These are phyloP conservation scores for Meloidogyne exigua DNA, from an alignment of 1,140 invertebrate species.

Conservation along the genomic window DNA sequence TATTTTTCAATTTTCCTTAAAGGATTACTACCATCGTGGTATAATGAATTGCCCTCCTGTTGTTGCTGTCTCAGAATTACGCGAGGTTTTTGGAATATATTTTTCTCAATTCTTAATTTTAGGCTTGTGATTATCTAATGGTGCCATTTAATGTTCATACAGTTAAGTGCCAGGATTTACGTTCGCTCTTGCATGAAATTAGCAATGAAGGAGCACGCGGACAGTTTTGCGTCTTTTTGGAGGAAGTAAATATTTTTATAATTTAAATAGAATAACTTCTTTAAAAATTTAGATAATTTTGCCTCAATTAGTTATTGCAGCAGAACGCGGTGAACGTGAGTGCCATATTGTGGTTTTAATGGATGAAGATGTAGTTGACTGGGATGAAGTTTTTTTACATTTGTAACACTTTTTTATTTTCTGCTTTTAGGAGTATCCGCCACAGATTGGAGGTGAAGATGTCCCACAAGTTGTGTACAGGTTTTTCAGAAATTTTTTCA, in stretches of 20 bases:
- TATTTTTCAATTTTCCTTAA: not conserved
- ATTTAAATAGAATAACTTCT: not conserved
- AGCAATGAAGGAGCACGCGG: slow-evolving; percentile 95
- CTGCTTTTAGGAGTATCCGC: slow-evolving; percentile 78
- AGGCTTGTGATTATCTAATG: slow-evolving; percentile 93
- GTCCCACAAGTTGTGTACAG: slow-evolving; percentile 79
- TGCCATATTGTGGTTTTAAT: slow-evolving; percentile 84
- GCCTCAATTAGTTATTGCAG: slow-evolving; percentile 91
- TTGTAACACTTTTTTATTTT: not conserved
- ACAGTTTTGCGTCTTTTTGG: slow-evolving; percentile 93
- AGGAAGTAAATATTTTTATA: slow-evolving; percentile 69
- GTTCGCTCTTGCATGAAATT: slow-evolving; percentile 91
- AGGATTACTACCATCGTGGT: slow-evolving; percentile 88
- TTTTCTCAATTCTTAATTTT: not conserved
- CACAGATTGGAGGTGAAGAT: slow-evolving; percentile 91
- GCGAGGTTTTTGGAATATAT: slow-evolving; percentile 69
- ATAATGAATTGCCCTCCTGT: slow-evolving; percentile 80
- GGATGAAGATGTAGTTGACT: slow-evolving; percentile 93
- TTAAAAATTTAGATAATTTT: slow-evolving; percentile 74
- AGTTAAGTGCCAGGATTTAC: slow-evolving; percentile 87
- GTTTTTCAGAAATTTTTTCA: slow-evolving; percentile 31
- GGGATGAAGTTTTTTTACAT: slow-evolving; percentile 75
- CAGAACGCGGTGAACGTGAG: slow-evolving; percentile 72
- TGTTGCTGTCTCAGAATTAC: slow-evolving; percentile 84
- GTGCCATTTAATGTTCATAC: slow-evolving; percentile 95